phyloP scores from a whole-genome alignment of 2,888 invertebrate genomes.

The Brenthis daphne region DNA sequence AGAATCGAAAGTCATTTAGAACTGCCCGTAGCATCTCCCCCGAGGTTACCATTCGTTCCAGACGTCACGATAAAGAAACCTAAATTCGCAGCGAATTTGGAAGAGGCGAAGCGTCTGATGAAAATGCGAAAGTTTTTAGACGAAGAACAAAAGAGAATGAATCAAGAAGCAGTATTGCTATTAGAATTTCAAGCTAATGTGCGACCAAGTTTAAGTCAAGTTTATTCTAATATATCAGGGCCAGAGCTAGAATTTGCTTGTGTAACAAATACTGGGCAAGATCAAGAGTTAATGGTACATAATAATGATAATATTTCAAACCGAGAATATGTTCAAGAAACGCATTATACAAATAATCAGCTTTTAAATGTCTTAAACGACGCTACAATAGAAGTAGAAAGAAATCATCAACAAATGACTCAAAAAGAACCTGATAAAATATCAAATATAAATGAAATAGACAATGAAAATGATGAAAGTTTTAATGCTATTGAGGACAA shows the following conservation, averaged over 20 bases:
- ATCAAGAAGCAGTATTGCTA: slow-evolving; percentile 74
- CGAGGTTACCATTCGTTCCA: slow-evolving; percentile 69
- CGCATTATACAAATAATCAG: slow-evolving; percentile 38
- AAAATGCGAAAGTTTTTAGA: slow-evolving; percentile 85
- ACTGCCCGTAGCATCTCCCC: slow-evolving; percentile 62
- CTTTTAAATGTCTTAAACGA: slow-evolving; percentile 33
- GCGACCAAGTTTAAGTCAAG: slow-evolving; percentile 73
- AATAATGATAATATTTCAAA: slow-evolving; percentile 29
- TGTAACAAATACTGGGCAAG: slow-evolving; percentile 49
- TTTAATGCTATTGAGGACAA: background rate
- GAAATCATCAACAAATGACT: slow-evolving; percentile 25
- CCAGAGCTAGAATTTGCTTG: slow-evolving; percentile 78
- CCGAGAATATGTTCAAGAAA: slow-evolving; percentile 26
- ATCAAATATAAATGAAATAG: background rate
- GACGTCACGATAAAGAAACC: slow-evolving; percentile 83
- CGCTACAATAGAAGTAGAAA: slow-evolving; percentile 26
- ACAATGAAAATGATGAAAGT: slow-evolving; percentile 8
- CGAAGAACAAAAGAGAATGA: slow-evolving; percentile 82
- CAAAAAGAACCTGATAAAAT: background rate
- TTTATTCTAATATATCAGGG: slow-evolving; percentile 74
- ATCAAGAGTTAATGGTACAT: slow-evolving; percentile 41
- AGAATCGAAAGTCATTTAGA: slow-evolving; percentile 70
- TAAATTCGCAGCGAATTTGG: slow-evolving; percentile 86
- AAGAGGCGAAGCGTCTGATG: slow-evolving; percentile 85
- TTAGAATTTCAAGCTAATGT: slow-evolving; percentile 78